Conservation (phyloP, 2,797 vertebrate genomes). For the Lycodopsis pacificus region DNA sequence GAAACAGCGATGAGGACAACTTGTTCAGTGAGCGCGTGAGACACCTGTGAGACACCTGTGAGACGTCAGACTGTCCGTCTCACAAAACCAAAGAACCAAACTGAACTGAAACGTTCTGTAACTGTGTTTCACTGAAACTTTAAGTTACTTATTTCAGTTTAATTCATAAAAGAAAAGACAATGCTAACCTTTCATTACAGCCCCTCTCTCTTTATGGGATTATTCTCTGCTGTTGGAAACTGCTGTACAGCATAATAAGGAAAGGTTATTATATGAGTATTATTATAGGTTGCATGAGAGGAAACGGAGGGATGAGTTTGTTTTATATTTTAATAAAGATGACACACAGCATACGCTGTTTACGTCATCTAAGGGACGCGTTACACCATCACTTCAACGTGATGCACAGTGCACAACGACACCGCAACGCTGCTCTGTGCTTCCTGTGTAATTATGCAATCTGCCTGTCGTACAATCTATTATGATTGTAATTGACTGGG, state of each 20-base stretch:
- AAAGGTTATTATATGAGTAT: background rate
- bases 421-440: background rate
- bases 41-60: too few relatives aligned
- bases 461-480: slow-evolving; percentile 48
- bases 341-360: background rate
- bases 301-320: background rate
- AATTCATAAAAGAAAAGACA: background rate
- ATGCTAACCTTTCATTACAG: background rate
- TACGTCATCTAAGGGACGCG: slow-evolving; percentile 5
- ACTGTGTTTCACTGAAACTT: background rate
- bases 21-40: background rate
- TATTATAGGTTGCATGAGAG: background rate
- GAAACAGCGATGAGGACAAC: background rate
- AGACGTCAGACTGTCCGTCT: background rate
- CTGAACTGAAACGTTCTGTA: too few relatives aligned
- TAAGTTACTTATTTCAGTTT: background rate
- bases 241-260: background rate
- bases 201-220: background rate
- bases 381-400: background rate
- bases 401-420: background rate
- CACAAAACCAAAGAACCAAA: background rate
- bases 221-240: background rate
- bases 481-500: slow-evolving; percentile 59
- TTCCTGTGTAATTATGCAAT: slow-evolving; percentile 42
- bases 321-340: slow-evolving; percentile 1